Evolutionary conservation across 2,888 invertebrate genomes (phyloP).

Genomic region (Latrodectus elegans): DNA sequence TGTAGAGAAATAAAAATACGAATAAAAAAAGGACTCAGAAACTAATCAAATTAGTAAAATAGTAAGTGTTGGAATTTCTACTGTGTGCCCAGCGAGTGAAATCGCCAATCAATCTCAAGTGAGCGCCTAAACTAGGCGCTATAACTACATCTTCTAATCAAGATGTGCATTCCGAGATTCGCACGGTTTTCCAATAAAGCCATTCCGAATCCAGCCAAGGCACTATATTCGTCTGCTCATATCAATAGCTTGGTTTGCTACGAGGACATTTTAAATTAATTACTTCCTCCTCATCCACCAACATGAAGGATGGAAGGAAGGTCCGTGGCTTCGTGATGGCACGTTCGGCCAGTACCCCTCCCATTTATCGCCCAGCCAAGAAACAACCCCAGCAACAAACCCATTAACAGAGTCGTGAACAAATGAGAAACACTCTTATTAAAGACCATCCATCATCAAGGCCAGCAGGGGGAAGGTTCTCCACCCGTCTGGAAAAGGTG

Average conservation of each 20-base stretch:
- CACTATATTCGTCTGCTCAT: not conserved
- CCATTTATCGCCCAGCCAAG: not conserved
- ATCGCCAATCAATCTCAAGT: too few relatives aligned
- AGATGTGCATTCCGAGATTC: not conserved
- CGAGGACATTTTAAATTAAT: constrained; percentile 38
- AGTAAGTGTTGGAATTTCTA: too few relatives aligned
- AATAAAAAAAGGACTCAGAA: too few relatives aligned
- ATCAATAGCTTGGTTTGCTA: not conserved
- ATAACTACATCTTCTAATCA: too few relatives aligned
- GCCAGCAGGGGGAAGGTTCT: constrained; percentile 6
- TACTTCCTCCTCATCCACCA: constrained; percentile 32
- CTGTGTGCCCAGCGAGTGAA: too few relatives aligned
- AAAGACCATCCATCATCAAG: constrained; percentile 43
- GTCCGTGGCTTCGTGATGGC: not conserved
- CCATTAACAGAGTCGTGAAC: constrained; percentile 47
- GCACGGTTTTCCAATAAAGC: not conserved
- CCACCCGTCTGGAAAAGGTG: not conserved
- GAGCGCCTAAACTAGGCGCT: too few relatives aligned
- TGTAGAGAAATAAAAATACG: too few relatives aligned
- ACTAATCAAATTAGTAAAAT: too few relatives aligned
- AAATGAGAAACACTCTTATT: constrained; percentile 54
- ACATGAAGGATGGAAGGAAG: not conserved
- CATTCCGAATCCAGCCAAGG: not conserved
- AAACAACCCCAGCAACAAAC: constrained; percentile 2
- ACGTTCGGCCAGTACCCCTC: not conserved